Evolutionary conservation across 2,797 vertebrate genomes (phyloP), one percentile per base, ranked within the genome.

Genomic region (Otolemur crassicaudatus): DNA sequence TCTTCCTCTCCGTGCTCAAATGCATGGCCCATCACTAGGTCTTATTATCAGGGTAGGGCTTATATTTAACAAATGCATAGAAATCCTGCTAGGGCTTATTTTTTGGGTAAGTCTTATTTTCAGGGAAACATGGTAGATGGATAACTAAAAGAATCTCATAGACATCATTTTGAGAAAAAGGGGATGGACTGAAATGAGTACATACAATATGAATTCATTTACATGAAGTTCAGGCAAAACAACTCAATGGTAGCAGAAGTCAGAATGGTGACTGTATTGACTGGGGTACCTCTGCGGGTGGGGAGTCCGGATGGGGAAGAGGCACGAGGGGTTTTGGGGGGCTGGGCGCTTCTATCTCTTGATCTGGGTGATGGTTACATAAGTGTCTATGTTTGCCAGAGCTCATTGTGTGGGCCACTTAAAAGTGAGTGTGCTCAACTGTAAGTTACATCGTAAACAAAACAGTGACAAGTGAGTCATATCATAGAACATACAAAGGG

Each of bases 191-290:
- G 11, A 29, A n/a, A 43, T 3, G 20, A 23, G 5, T 7, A 13
- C 0, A 2, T 22, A 7, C 23, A 12, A 1, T 20, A 0, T n/a
- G 75, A 53, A 40, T 73, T 67, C 31, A 4, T 25, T 13, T 12
- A 29, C 3, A 17, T 0, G 13, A 23, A 43, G 12, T 61, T 90
- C 53, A 53, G 43, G 73, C 9, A 25, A 80, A 61, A 56, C 22
- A 83, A 4, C 25, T 8, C 40, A 29, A 19, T 1, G 17, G 13
- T 3, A 12, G 31, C 1, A 34, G 60, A 67, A 53, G 84, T 60
- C 49, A 60, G 69, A 60, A 37, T 4, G 5, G 37, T 1, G 60
- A 25, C 60, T 1, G 3, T 25, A 11, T 23, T 11, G 20, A 2
- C 46, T 3, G 34, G 7, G 69, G 34, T 23, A 13, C 34, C 23